Conservation (phyloP, 2,113 vertebrate genomes). For the Pangasianodon hypophthalmus region DNA sequence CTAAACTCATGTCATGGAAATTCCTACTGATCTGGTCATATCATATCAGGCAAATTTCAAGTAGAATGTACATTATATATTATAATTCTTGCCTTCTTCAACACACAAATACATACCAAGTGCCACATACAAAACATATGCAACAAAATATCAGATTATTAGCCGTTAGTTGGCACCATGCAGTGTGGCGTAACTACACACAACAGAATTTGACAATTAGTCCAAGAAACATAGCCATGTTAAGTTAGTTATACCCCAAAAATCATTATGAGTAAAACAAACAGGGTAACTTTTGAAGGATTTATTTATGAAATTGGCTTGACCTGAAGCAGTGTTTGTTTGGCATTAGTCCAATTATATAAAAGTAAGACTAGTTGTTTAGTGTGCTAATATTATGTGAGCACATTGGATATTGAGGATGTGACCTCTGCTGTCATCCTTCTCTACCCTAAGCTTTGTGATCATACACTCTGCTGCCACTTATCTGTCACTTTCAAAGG, state of each 20-base stretch:
- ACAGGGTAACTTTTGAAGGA: neutral
- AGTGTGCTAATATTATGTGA: neutral
- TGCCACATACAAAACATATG: neutral
- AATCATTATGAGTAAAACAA: neutral
- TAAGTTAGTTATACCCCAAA: neutral
- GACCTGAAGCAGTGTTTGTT: neutral
- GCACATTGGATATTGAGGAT: neutral
- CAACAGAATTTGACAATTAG: neutral
- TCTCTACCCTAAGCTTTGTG: neutral
- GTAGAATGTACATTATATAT: neutral
- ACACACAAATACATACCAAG: neutral
- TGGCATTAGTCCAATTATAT: neutral
- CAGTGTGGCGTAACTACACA: neutral
- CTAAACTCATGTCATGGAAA: neutral
- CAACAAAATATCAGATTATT: neutral
- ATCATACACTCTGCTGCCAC: neutral
- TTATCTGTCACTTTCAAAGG: conserved; percentile 34
- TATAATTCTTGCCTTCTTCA: neutral
- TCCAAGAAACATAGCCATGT: neutral
- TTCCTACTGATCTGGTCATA: neutral
- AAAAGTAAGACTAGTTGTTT: neutral
- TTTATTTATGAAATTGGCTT: conserved; percentile 2
- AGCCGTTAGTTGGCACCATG: neutral
- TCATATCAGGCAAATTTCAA: neutral
- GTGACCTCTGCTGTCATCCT: neutral